Base-by-base conservation (phyloP, 2,797 vertebrate species). In the Eupleurogrammus muticus region DNA sequence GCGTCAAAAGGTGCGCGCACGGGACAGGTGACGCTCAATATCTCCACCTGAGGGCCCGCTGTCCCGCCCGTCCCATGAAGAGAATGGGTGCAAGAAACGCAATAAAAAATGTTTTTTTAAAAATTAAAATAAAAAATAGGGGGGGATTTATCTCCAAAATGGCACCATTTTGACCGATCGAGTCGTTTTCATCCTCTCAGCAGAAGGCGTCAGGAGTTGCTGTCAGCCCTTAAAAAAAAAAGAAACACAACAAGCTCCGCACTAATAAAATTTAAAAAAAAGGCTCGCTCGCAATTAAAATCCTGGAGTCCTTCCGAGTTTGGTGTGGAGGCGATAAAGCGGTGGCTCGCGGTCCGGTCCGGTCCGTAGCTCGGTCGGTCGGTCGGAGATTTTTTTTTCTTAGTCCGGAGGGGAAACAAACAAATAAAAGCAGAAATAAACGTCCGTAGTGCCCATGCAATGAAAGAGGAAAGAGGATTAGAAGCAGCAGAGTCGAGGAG, bases 371-470 rank as follows among this genome's bases (percentile, higher is more conserved):
- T 32, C 0, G 48, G n/a, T 24, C 5, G 28, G 1, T 44, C 14
- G 54, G 20, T 32, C n/a, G 47, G 19, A 3, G 14, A 1, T 1
- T 28, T 19, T 28, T 28, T 28, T 28, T 28, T 28, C 6, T 38
- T 14, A 49, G 24, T 65, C 66, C 53, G 2, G 21, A 51, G 46
- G 14, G 19, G n/a, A 21, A 49, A n/a, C 11, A 40, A 28, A 17
- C 10, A 80, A 83, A 80, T 75, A 46, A 79, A 71, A 66, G n/a
- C 35, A 21, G 75, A 68, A 66, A 72, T 21, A 55, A 72, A 75
- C 55, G 80, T 78, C 59, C 58, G 79, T 62, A 42, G 90, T 89
- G 81, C 88, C 88, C 70, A 57, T 76, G 80, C 75, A 84, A 70
- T 50, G 76, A 84, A 62, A 17, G 48, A 11, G 36, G 75, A 70